A percentile compares a stretch with the other conserved stretches of the same genome.
These are phyloP conservation scores for Fissipunctia ypsillon DNA, from an alignment of 2,888 invertebrate genomes.

Conservation along the genomic window DNA sequence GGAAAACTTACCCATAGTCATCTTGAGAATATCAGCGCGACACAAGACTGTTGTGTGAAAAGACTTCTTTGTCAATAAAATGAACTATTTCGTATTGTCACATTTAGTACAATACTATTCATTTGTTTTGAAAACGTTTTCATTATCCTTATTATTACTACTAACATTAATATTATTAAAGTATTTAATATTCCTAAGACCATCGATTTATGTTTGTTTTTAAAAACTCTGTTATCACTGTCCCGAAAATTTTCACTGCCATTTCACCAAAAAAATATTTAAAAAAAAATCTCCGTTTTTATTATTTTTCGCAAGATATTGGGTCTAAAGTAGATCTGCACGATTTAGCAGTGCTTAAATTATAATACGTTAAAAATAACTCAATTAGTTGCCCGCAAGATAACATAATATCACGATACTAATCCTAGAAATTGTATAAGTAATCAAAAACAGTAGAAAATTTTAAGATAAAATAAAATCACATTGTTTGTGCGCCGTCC, in stretches of 20 bases:
- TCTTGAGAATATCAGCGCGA: conserved; percentile 60
- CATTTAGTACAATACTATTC: conserved; percentile 60
- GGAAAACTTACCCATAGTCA: conserved; percentile 83
- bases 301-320: conserved; percentile 32
- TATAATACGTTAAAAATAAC: conserved; percentile 76
- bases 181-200: conserved; percentile 45
- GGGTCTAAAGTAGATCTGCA: conserved; percentile 13
- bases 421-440: conserved; percentile 89
- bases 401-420: conserved; percentile 86
- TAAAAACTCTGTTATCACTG: conserved; percentile 28
- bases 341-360: conserved; percentile 75
- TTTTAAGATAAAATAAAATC: conserved; percentile 87
- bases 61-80: conserved; percentile 30
- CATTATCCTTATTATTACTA: conserved; percentile 36
- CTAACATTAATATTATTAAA: conserved; percentile 36
- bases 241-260: conserved; percentile 25
- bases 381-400: conserved; percentile 82
- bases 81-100: conserved; percentile 56
- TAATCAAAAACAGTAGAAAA: conserved; percentile 87
- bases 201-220: conserved; percentile 69
- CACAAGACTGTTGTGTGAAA: conserved; percentile 26
- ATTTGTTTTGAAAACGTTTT: conserved; percentile 48
- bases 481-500: conserved; percentile 90
- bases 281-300: conserved; percentile 23
- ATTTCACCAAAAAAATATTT: conserved; percentile 52